phyloP scores from a whole-genome alignment of 2,797 vertebrate genomes.

The Tenualosa ilisha region DNA sequence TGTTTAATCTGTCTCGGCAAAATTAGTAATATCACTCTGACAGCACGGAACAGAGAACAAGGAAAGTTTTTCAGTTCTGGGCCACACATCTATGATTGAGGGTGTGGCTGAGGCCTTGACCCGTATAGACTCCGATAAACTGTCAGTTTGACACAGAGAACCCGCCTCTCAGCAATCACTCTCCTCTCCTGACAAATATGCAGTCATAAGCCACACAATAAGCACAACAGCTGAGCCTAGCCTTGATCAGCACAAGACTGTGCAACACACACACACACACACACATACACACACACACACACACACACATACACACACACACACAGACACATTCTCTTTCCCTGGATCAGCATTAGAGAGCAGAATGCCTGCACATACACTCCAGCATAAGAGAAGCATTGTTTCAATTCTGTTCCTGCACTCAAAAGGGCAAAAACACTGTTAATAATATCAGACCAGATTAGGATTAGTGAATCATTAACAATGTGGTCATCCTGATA shows the following conservation, averaged over 20 bases:
- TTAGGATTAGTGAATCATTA: neutral
- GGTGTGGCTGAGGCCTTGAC: too few relatives aligned
- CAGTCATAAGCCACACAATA: neutral
- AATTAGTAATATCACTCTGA: too few relatives aligned
- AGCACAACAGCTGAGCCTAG: neutral
- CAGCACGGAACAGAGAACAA: too few relatives aligned
- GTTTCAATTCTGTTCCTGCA: neutral
- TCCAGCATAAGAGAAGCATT: conserved; percentile 13
- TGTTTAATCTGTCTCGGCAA: neutral
- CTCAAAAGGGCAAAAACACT: neutral
- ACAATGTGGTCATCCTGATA: neutral
- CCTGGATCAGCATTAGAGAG: neutral
- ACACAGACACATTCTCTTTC: neutral
- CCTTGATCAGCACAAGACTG: neutral
- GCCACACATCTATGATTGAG: too few relatives aligned
- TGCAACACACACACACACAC: neutral
- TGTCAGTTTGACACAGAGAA: neutral
- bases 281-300: neutral
- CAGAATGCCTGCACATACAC: neutral
- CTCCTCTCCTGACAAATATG: neutral
- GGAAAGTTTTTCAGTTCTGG: neutral
- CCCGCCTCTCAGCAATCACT: neutral
- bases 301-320: neutral
- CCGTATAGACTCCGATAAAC: neutral
- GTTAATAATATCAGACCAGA: neutral